Conservation (phyloP, 2,888 invertebrate genomes). For the Hirtodrosophila alboralis region DNA sequence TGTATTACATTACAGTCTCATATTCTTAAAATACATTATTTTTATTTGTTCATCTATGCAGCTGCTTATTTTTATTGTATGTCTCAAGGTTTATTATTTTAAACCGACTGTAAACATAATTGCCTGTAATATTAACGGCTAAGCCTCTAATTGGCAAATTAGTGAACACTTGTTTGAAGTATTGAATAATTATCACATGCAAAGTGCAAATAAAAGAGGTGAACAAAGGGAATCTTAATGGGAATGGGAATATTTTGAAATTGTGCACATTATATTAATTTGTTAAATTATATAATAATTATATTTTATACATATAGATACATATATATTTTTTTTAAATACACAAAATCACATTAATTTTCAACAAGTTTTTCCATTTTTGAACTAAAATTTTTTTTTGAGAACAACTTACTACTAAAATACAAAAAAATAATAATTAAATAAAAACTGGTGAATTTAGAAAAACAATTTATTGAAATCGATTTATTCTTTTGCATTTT, state of each 20-base stretch:
- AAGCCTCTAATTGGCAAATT: slow-evolving; percentile 18
- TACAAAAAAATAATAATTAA: too few relatives aligned
- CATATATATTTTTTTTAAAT: too few relatives aligned
- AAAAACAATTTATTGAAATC: too few relatives aligned
- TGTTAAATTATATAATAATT: too few relatives aligned
- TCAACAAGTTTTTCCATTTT: too few relatives aligned
- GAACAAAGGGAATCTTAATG: neutral
- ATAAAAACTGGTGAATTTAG: too few relatives aligned
- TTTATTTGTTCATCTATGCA: slow-evolving; percentile 15
- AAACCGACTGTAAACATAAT: slow-evolving; percentile 38
- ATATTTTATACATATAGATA: too few relatives aligned
- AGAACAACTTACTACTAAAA: too few relatives aligned
- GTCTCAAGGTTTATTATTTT: slow-evolving; percentile 33
- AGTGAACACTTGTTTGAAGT: slow-evolving; percentile 13
- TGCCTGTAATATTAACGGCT: slow-evolving; percentile 14
- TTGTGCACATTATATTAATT: too few relatives aligned
- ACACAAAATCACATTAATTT: too few relatives aligned
- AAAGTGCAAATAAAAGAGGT: neutral
- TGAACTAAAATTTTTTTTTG: too few relatives aligned
- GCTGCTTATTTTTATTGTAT: slow-evolving; percentile 8
- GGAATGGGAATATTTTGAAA: slow-evolving; percentile 1
- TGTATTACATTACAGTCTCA: slow-evolving; percentile 23
- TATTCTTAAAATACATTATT: slow-evolving; percentile 13
- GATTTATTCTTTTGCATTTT: too few relatives aligned
- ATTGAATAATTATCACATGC: neutral